phyloP scores from a whole-genome alignment of 2,888 invertebrate genomes.

The Melieria omissa region DNA sequence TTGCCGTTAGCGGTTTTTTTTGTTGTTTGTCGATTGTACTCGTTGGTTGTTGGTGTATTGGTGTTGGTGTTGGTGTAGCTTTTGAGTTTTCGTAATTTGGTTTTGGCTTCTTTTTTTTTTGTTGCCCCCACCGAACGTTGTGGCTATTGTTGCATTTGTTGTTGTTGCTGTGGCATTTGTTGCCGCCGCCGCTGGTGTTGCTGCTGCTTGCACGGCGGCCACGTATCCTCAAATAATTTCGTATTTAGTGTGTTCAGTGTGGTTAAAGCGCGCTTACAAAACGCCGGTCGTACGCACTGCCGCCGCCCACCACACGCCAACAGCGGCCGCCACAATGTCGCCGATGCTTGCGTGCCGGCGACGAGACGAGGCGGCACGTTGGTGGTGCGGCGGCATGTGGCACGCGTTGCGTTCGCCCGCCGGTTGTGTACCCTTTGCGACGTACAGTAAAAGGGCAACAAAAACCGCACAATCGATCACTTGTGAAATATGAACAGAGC shows the following conservation, averaged over 20 bases:
- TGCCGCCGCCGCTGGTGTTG: slow-evolving; percentile 6
- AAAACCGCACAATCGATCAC: neutral
- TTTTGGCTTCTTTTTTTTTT: neutral
- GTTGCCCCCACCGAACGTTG: neutral
- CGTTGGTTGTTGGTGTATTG: too few relatives aligned
- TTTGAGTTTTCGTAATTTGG: too few relatives aligned
- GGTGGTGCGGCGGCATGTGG: slow-evolving; percentile 1
- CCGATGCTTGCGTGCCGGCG: slow-evolving; percentile 1
- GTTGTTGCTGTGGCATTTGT: neutral
- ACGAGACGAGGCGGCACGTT: slow-evolving; percentile 25
- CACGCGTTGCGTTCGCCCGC: neutral
- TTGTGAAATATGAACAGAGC: too few relatives aligned
- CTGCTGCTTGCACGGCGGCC: neutral
- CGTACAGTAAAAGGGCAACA: neutral
- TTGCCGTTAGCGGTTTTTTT: too few relatives aligned
- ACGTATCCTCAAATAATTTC: neutral
- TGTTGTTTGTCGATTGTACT: too few relatives aligned
- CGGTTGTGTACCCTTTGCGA: neutral
- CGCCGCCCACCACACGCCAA: slow-evolving; percentile 4
- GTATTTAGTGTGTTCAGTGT: slow-evolving; percentile 28
- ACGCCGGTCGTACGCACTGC: slow-evolving; percentile 29
- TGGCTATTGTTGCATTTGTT: neutral
- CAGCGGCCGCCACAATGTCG: neutral
- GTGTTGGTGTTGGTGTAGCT: too few relatives aligned
- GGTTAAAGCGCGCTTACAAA: slow-evolving; percentile 26